These are phyloP conservation scores for Ophonus ardosiacus DNA, from an alignment of 2,888 invertebrate genomes.

Conservation along the genomic window DNA sequence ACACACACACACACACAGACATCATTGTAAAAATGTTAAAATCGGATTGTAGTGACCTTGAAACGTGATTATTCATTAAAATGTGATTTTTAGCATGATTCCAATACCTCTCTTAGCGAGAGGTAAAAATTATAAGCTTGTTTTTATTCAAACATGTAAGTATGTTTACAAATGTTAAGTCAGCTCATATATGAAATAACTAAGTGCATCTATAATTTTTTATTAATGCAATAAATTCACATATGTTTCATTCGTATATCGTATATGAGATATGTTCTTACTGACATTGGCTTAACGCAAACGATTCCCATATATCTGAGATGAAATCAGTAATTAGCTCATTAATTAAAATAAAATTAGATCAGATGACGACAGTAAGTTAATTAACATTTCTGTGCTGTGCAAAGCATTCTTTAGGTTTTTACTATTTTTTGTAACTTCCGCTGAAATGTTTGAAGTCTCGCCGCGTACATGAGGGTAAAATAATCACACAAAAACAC, in stretches of 20 bases:
- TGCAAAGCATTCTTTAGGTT: slow-evolving; percentile 47
- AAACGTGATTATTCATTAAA: too few species aligned
- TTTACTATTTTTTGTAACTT: slow-evolving; percentile 61
- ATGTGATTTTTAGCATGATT: too few species aligned
- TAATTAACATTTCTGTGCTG: slow-evolving; percentile 57
- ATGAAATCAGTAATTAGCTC: slow-evolving; percentile 47
- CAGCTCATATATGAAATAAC: too few species aligned
- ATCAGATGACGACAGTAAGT: slow-evolving; percentile 42
- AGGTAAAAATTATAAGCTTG: too few species aligned
- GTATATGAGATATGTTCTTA: background rate
- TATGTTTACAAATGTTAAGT: too few species aligned
- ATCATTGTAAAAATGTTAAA: too few species aligned
- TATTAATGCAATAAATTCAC: background rate
- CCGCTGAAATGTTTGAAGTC: slow-evolving; percentile 57
- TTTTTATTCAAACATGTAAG: too few species aligned
- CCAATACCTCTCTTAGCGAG: too few species aligned
- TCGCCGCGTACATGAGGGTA: slow-evolving; percentile 45
- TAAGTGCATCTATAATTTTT: background rate
- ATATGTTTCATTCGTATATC: background rate
- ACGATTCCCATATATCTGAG: background rate
- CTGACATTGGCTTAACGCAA: background rate
- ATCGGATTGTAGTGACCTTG: too few species aligned
- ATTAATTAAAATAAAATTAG: slow-evolving; percentile 59
- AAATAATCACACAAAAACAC: slow-evolving; percentile 31
- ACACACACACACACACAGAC: too few species aligned